phyloP scores from a whole-genome alignment of 2,797 vertebrate species.

The Falco rusticolus region DNA sequence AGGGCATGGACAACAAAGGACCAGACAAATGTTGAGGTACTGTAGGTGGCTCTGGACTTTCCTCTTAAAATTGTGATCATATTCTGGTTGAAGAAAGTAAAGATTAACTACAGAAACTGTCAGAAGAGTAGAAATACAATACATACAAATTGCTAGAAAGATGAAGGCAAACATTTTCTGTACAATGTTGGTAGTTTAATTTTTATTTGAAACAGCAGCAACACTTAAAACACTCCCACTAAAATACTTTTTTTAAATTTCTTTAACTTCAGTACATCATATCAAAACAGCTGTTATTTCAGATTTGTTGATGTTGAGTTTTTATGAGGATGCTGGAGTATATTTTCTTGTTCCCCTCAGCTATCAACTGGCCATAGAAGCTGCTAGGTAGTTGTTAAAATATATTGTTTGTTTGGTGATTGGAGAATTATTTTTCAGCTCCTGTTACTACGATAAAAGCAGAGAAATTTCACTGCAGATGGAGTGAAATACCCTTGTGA shows the following conservation, averaged over 20 bases:
- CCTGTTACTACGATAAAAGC: not conserved
- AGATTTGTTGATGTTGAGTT: not conserved
- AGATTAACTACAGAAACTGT: not conserved
- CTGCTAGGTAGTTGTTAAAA: not conserved
- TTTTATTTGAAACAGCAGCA: not conserved
- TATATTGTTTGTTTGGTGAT: not conserved
- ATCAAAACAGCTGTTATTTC: not conserved
- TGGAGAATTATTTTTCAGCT: not conserved
- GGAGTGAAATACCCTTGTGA: not conserved
- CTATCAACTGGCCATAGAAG: not conserved
- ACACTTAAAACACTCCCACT: too few species aligned
- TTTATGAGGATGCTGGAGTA: not conserved
- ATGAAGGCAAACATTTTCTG: not conserved
- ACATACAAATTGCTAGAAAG: not conserved
- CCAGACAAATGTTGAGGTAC: not conserved
- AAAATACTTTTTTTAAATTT: not conserved
- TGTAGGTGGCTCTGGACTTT: not conserved
- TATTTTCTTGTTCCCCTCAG: not conserved
- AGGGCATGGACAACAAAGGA: not conserved
- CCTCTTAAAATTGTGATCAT: not conserved
- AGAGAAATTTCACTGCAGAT: not conserved
- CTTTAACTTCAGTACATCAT: not conserved
- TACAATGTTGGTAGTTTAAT: not conserved
- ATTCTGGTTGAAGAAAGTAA: not conserved
- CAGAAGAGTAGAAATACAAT: not conserved